Percentiles rank a stretch among this genome's conserved stretches.
phyloP scores from a whole-genome alignment of 2,888 invertebrate genomes.

The Leucoma salicis region DNA sequence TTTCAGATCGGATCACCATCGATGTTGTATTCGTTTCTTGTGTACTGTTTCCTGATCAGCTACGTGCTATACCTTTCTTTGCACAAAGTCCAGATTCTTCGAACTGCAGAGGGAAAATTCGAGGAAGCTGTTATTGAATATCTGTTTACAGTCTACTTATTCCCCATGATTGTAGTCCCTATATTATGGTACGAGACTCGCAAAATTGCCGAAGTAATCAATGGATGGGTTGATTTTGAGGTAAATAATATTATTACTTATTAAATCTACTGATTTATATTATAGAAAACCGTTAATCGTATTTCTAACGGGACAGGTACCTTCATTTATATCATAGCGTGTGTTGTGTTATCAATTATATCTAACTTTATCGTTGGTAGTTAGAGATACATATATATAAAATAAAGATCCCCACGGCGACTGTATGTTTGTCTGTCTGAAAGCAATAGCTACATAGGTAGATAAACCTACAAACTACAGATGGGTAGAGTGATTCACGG shows the following conservation, averaged over 20 bases:
- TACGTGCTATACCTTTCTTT: slow-evolving; percentile 84
- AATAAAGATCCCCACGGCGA: no score
- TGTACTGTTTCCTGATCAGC: slow-evolving; percentile 73
- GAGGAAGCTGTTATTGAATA: slow-evolving; percentile 90
- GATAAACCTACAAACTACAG: no score
- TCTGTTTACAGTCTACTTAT: slow-evolving; percentile 86
- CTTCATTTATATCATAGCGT: no score
- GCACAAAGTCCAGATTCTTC: slow-evolving; percentile 83
- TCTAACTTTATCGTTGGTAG: no score
- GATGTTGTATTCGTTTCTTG: slow-evolving; percentile 81
- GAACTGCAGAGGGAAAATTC: slow-evolving; percentile 85
- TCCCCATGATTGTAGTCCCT: slow-evolving; percentile 84
- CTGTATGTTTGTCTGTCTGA: no score
- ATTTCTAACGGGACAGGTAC: no score
- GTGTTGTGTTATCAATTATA: no score
- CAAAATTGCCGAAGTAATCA: slow-evolving; percentile 83
- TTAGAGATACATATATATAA: no score
- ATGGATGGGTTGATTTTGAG: slow-evolving; percentile 87
- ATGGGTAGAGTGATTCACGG: no score
- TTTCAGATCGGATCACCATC: slow-evolving; percentile 77
- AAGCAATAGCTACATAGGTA: no score
- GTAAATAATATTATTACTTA: slow-evolving; percentile 44
- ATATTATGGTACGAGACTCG: slow-evolving; percentile 85
- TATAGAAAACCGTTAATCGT: no score
- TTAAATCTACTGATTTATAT: no score